Evolutionary conservation across 2,797 vertebrate species (phyloP), one percentile per base, ranked within the genome.

Genomic region (Poliocrania exsul): DNA sequence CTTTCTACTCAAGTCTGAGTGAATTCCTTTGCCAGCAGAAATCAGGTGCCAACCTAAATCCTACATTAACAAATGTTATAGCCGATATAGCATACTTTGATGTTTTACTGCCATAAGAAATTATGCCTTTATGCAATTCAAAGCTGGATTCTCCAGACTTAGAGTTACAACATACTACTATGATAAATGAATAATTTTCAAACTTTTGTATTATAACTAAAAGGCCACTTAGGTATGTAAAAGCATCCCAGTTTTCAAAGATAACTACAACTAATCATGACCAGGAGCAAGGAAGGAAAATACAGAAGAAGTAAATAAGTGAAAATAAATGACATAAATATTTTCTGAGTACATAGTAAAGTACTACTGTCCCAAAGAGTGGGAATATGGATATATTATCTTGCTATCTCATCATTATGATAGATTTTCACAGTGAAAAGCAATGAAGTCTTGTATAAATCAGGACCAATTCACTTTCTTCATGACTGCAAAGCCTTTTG

Each of bases 31-130:
- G 65, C 42, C 65, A 88, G 71, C 21, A 91, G 62, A 89, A 87
- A 81, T 50, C 65, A 91, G 72, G 61, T 83, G 73, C 72, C 90
- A 92, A 61, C 65, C 53, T 60, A 80, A 91, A 93, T 74, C 69
- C 87, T 47, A 33, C 46, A 49, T 49, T 78, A 79, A 72, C 72
- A 46, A 91, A 58, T 65, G 38, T 54, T 79, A 74, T 4, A 81
- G 54, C 42, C 79, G n/a, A 51, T 62, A 83, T 0, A 50, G n/a
- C 25, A 58, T 4, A 67, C 58, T 92, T 81, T 40, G 61, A 90
- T 74, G 82, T 65, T 75, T 81, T 78, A 58, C 73, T 90, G 82
- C 47, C 61, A 18, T 28, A 61, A 62, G 38, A 94, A 77, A 69
- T 78, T 49, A 71, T 11, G 47, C 16, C 28, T 91, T 81, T 58